A percentile compares a stretch with the other conserved stretches of the same genome.
Conservation (phyloP, 2,113 vertebrate species). For the Parus major region DNA sequence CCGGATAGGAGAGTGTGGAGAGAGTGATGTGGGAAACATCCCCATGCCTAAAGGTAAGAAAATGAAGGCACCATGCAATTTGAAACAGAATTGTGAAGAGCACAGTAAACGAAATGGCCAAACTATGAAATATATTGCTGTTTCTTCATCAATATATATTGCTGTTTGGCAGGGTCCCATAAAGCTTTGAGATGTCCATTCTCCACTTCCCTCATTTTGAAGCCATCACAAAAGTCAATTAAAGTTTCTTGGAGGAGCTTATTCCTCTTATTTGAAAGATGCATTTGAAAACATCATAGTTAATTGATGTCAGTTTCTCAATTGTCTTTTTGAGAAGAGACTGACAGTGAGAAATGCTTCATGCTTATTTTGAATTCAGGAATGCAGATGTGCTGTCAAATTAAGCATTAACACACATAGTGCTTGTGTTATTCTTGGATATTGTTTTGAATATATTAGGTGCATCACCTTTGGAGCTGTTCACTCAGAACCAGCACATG, state of each 20-base stretch:
- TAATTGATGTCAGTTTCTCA: slow-evolving; percentile 64
- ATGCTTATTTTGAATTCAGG: slow-evolving; percentile 47
- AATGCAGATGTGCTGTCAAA: slow-evolving; percentile 61
- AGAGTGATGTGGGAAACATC: neutral
- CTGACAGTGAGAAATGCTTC: slow-evolving; percentile 47
- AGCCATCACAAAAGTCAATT: neutral
- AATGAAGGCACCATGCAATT: neutral
- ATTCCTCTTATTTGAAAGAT: slow-evolving; percentile 47
- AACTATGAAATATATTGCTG: neutral
- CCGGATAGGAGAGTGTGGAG: neutral
- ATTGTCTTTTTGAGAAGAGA: slow-evolving; percentile 41
- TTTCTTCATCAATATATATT: neutral
- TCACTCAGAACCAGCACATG: neutral
- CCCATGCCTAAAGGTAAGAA: neutral
- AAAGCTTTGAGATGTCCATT: neutral
- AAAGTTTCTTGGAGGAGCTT: neutral
- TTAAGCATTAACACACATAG: slow-evolving; percentile 40
- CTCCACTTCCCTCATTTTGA: neutral
- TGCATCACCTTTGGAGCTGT: slow-evolving; percentile 20
- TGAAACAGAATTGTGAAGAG: neutral
- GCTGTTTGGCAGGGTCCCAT: neutral
- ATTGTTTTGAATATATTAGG: slow-evolving; percentile 28
- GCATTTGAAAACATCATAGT: slow-evolving; percentile 39
- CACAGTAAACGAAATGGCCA: neutral
- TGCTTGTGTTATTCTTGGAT: neutral